Percentiles rank a stretch among this genome's conserved stretches.
Conservation (phyloP, 2,113 vertebrate genomes). For the Coracopsis vasa region DNA sequence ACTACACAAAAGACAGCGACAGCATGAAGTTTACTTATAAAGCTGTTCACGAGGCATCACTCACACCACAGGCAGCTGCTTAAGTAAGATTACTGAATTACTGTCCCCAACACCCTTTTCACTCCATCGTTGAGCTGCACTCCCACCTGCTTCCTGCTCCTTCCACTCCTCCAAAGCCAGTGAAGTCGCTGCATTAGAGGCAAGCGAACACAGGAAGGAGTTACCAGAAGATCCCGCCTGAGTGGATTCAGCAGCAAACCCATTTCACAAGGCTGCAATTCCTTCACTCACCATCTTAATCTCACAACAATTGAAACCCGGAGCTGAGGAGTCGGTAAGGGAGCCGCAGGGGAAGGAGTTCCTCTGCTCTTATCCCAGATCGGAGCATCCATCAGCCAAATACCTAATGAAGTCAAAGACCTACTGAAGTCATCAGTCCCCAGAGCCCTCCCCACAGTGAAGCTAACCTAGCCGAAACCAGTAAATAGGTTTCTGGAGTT, state of each 20-base stretch:
- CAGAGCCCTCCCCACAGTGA: neutral
- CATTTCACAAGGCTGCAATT: neutral
- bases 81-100: neutral
- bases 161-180: neutral
- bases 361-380: neutral
- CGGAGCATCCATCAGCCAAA: neutral
- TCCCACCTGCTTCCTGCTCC: neutral
- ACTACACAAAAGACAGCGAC: neutral
- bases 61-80: neutral
- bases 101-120: neutral
- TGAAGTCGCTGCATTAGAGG: neutral
- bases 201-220: neutral
- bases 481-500: neutral
- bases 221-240: neutral
- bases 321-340: neutral
- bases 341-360: neutral
- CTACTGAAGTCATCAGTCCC: neutral
- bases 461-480: neutral
- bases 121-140: neutral
- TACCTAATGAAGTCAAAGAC: neutral
- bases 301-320: neutral
- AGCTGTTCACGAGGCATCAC: neutral
- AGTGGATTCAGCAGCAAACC: neutral
- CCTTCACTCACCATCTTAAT: slow-evolving; percentile 11
- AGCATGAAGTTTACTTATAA: neutral